Percentiles rank a stretch among this genome's conserved stretches.
Conservation (phyloP, 1,140 invertebrate species). For the Mactra quadrangularis region DNA sequence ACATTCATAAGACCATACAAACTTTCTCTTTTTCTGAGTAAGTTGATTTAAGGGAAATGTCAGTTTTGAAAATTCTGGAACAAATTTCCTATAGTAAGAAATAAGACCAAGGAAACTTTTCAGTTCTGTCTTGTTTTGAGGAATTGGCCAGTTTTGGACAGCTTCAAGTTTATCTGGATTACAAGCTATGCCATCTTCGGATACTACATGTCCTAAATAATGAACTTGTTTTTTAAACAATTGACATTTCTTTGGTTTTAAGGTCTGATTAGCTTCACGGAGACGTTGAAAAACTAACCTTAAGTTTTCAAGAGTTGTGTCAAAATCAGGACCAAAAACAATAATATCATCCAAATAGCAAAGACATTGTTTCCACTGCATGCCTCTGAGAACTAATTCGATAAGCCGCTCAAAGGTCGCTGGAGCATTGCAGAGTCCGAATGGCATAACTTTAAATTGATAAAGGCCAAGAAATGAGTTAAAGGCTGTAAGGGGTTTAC, state of each 20-base stretch:
- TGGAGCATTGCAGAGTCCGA: background rate
- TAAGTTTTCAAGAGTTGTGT: slow-evolving; percentile 6
- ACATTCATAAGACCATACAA: slow-evolving; percentile 16
- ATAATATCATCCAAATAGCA: slow-evolving; percentile 67
- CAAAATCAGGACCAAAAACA: slow-evolving; percentile 45
- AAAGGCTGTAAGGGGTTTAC: no score
- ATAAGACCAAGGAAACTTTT: no score
- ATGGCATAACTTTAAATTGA: background rate
- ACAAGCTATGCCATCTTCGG: slow-evolving; percentile 20
- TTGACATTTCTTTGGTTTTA: slow-evolving; percentile 57
- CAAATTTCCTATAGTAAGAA: no score
- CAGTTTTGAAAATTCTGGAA: slow-evolving; percentile 4
- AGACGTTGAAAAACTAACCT: slow-evolving; percentile 31
- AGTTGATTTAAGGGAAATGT: background rate
- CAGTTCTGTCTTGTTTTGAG: slow-evolving; percentile 36
- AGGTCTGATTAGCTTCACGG: slow-evolving; percentile 35
- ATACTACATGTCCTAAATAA: slow-evolving; percentile 60
- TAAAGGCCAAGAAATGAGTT: no score
- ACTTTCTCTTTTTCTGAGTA: slow-evolving; percentile 5
- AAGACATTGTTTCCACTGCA: slow-evolving; percentile 51
- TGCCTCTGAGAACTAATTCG: slow-evolving; percentile 33
- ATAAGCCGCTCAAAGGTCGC: slow-evolving; percentile 17
- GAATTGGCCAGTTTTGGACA: slow-evolving; percentile 38
- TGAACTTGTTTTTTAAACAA: slow-evolving; percentile 63
- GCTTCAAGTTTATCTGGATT: slow-evolving; percentile 15